Conservation (phyloP, 2,888 invertebrate genomes). For the Drosophila hawaiiensis region DNA sequence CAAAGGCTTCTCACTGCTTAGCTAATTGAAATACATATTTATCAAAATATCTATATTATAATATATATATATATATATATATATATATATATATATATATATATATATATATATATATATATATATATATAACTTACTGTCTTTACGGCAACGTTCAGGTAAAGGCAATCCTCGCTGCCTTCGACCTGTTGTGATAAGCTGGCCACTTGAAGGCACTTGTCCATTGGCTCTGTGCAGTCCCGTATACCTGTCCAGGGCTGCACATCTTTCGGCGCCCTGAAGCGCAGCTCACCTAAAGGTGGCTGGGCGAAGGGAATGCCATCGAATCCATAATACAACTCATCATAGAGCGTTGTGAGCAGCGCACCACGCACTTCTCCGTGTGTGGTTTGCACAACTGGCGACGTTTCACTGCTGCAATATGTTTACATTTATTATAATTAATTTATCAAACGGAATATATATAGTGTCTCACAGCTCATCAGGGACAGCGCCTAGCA, state of each 20-base stretch:
- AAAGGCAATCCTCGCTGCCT: slow-evolving; percentile 81
- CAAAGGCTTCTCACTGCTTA: slow-evolving; percentile 44
- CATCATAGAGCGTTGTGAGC: slow-evolving; percentile 68
- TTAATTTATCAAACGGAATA: not conserved
- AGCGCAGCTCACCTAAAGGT: slow-evolving; percentile 70
- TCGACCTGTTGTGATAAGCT: slow-evolving; percentile 57
- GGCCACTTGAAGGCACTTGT: slow-evolving; percentile 66
- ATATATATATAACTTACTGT: slow-evolving; percentile 29
- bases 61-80: too few relatives aligned
- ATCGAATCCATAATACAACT: slow-evolving; percentile 71
- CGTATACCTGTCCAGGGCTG: slow-evolving; percentile 83
- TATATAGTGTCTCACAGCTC: too few relatives aligned
- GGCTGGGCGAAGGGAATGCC: slow-evolving; percentile 79
- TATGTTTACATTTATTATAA: not conserved
- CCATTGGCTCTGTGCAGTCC: slow-evolving; percentile 59
- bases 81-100: too few relatives aligned
- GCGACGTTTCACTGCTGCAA: slow-evolving; percentile 42
- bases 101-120: too few relatives aligned
- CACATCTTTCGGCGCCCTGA: slow-evolving; percentile 80
- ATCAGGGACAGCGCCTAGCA: too few relatives aligned
- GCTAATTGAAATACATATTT: slow-evolving; percentile 28
- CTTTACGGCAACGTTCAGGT: slow-evolving; percentile 74
- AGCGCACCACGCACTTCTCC: slow-evolving; percentile 75
- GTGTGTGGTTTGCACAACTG: slow-evolving; percentile 69
- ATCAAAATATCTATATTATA: not conserved